Base-by-base conservation (phyloP, 2,797 vertebrate genomes). In the Rousettus madagascariensis region DNA sequence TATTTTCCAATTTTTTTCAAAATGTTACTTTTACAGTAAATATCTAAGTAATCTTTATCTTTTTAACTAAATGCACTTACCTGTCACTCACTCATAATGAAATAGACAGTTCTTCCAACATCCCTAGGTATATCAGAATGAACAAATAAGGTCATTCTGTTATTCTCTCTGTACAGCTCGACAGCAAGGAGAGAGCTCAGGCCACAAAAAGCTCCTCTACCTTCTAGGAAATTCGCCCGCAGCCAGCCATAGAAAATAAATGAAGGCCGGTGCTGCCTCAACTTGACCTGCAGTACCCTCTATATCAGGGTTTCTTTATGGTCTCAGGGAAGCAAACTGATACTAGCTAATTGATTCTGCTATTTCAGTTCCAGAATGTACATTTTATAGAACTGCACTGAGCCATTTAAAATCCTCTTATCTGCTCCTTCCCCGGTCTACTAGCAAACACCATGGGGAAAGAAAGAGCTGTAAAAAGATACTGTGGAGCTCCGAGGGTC, bases 241-340 rank as follows among this genome's bases (percentile, higher is more conserved):
- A 41, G 38, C n/a, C 66, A 94, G 38, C n/a, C 5, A 26, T 17
- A 68, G 91, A 53, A 75, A 38, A 43, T 11, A 3, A 43, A 17
- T 5, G 41, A 5, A 0, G 2, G 8, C 2, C 16, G 11, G 22
- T 3, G 30, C 49, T 41, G 28, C 13, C 28, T 20, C 55, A 49
- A 2, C 22, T 26, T 17, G 2, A 26, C 33, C 19, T 72, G 55
- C 20, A 36, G 30, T 4, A 7, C 0, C 13, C 19, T 88, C 66
- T 85, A 20, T 6, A 43, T 55, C 30, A 30, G 71, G 68, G 49
- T n/a, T 59, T 72, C 53, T 79, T 53, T 75, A 55, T 78, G 51
- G 30, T 55, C 75, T 95, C 43, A n/a, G 57, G 55, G 57, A 92
- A 94, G 82, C 46, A 80, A 49, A 72, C n/a, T 4, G 33, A 86